Conservation (phyloP, 2,797 vertebrate species). For the Sebastes aleutianus region DNA sequence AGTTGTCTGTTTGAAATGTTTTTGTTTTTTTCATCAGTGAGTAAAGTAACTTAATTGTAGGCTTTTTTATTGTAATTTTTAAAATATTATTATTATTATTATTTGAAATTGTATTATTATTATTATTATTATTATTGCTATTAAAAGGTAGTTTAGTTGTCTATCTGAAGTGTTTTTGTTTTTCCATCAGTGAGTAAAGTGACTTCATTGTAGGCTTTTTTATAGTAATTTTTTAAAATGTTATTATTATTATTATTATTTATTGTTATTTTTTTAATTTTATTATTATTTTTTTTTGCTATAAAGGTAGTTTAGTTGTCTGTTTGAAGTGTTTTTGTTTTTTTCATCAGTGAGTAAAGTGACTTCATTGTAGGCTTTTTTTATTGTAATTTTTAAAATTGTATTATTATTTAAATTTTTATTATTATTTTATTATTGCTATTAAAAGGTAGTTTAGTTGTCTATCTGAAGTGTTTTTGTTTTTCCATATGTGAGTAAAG, state of each 20-base stretch:
- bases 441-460: not conserved
- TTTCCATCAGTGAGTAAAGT: not conserved
- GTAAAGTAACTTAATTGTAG: not conserved
- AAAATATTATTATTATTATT: not conserved
- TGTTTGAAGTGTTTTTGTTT: not conserved
- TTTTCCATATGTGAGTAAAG: not conserved
- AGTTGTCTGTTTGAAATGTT: too few species aligned
- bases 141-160: not conserved
- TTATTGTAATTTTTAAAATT: too few species aligned
- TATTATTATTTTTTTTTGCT: too few species aligned
- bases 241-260: too few species aligned
- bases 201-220: not conserved
- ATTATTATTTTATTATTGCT: too few species aligned
- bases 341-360: not conserved
- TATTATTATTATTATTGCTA: too few species aligned
- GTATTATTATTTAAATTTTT: too few species aligned
- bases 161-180: not conserved
- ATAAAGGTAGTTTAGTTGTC: too few species aligned
- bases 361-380: too few species aligned
- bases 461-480: not conserved
- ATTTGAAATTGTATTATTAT: not conserved
- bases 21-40: not conserved
- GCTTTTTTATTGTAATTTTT: too few species aligned
- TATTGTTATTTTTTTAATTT: too few species aligned
- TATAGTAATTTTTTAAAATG: too few species aligned